Conservation (phyloP, 2,797 vertebrate genomes). For the Mormyrops attenuatus region DNA sequence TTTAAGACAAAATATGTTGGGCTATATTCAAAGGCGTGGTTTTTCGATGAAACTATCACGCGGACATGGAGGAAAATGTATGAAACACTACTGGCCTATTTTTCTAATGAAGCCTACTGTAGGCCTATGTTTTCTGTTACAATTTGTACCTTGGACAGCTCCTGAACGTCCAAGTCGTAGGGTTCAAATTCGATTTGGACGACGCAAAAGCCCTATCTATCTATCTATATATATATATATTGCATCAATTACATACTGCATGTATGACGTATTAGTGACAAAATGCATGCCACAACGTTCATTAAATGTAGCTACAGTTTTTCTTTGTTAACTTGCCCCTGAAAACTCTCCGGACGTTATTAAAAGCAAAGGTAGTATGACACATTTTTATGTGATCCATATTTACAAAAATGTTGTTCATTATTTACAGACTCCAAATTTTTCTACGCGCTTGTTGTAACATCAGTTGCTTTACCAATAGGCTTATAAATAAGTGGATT, state of each 20-base stretch:
- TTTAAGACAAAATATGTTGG: background rate
- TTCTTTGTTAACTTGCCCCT: background rate
- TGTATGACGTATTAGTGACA: background rate
- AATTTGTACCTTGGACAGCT: conserved; percentile 17
- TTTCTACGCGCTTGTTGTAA: background rate
- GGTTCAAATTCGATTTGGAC: background rate
- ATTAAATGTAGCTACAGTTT: background rate
- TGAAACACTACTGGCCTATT: background rate
- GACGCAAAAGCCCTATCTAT: too few species aligned
- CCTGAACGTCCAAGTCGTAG: background rate
- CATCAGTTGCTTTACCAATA: background rate
- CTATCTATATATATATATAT: too few species aligned
- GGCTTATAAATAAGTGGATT: background rate
- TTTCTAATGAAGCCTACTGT: background rate
- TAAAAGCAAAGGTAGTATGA: background rate
- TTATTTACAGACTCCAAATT: background rate
- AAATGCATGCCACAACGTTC: background rate
- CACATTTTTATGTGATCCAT: background rate
- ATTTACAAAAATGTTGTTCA: background rate
- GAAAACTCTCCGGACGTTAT: background rate
- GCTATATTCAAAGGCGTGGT: background rate
- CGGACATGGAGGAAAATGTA: background rate
- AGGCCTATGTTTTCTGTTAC: background rate
- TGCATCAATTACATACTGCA: background rate
- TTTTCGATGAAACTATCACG: background rate